Conservation (phyloP, 2,113 vertebrate species). For the Solenodon paradoxus region DNA sequence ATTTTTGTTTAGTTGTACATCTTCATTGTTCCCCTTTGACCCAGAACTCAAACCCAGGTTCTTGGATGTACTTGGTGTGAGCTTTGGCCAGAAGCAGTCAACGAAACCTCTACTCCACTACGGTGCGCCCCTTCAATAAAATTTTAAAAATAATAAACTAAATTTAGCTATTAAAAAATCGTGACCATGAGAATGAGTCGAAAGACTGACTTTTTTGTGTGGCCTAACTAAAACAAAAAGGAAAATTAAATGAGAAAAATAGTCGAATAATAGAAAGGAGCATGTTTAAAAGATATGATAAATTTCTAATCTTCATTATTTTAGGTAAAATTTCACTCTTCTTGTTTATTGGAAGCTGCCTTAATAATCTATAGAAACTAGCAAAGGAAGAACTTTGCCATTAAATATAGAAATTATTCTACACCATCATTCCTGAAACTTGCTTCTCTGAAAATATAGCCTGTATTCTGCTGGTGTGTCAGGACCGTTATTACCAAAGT, state of each 20-base stretch:
- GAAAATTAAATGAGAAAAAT: neutral
- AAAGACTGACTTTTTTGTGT: neutral
- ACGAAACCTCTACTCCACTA: too few species aligned
- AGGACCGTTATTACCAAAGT: neutral
- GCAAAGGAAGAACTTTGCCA: neutral
- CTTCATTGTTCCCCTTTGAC: too few species aligned
- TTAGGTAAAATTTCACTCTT: neutral
- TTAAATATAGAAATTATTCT: neutral
- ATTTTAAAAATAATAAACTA: too few species aligned
- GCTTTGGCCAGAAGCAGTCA: too few species aligned
- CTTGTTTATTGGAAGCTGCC: neutral
- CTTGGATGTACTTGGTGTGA: too few species aligned
- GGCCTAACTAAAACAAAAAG: neutral
- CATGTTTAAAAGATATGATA: neutral
- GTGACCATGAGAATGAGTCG: neutral
- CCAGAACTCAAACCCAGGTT: too few species aligned
- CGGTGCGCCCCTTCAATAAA: too few species aligned
- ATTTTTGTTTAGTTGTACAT: too few species aligned
- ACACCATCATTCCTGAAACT: neutral
- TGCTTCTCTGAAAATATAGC: neutral
- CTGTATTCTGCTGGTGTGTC: neutral
- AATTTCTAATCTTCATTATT: neutral
- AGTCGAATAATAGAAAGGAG: neutral
- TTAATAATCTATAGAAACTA: neutral
- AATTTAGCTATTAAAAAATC: too few species aligned